Conservation (phyloP, 2,888 invertebrate species). For the Trichopria drosophilae region DNA sequence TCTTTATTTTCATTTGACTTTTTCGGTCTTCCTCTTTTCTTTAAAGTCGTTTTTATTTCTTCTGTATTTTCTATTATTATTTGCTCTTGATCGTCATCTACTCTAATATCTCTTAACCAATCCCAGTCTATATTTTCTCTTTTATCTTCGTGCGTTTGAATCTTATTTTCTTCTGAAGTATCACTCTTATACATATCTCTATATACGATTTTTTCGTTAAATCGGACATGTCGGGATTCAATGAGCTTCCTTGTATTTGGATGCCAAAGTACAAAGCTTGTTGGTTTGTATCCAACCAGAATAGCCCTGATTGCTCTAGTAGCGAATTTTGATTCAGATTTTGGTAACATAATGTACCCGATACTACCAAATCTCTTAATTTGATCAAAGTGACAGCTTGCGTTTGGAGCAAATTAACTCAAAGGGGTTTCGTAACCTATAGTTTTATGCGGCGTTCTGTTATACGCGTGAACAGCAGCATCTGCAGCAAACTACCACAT, state of each 20-base stretch:
- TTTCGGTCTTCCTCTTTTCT: too few species aligned
- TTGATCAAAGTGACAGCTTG: constrained; percentile 19
- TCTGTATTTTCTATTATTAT: too few species aligned
- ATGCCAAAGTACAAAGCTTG: constrained; percentile 33
- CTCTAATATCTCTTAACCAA: too few species aligned
- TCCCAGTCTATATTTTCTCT: too few species aligned
- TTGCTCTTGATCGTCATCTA: too few species aligned
- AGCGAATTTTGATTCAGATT: constrained; percentile 18
- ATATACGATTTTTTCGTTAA: too few species aligned
- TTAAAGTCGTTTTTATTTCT: too few species aligned
- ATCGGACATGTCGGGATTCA: constrained; percentile 17
- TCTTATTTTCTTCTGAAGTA: too few species aligned
- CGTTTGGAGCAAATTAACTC: constrained; percentile 12
- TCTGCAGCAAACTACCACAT: constrained; percentile 32
- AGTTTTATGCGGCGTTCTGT: constrained; percentile 27
- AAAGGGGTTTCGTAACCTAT: constrained; percentile 14
- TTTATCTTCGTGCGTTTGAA: too few species aligned
- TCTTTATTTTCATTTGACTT: too few species aligned
- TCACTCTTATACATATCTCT: too few species aligned
- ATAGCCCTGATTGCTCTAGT: constrained; percentile 18
- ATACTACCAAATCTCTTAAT: constrained; percentile 24
- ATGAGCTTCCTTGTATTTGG: constrained; percentile 19
- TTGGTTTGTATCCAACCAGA: constrained; percentile 24
- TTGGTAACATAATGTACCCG: constrained; percentile 18
- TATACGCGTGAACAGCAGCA: constrained; percentile 30